These are phyloP conservation scores for Cremastinae sp. DNA, from an alignment of 2,888 invertebrate genomes.

Conservation along the genomic window DNA sequence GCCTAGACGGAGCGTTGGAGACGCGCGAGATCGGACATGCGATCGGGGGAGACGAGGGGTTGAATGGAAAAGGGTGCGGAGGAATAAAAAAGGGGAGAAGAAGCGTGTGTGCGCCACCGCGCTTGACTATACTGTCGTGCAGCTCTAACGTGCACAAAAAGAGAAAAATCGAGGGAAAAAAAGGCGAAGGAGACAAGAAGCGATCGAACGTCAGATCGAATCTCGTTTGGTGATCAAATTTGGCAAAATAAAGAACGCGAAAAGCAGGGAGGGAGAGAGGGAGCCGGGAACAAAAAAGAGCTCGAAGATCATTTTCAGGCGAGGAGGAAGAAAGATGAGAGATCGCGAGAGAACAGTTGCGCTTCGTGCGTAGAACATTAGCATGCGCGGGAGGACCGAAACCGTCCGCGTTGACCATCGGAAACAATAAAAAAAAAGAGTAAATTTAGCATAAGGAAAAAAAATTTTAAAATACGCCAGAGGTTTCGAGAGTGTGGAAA, in stretches of 20 bases:
- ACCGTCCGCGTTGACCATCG: conserved; percentile 59
- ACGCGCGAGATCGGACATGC: conserved; percentile 6
- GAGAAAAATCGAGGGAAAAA: too few species aligned
- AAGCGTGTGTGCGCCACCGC: conserved; percentile 35
- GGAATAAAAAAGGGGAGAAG: conserved; percentile 12
- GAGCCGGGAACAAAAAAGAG: conserved; percentile 22
- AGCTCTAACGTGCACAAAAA: conserved; percentile 17
- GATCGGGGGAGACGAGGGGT: conserved; percentile 2
- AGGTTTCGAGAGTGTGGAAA: conserved; percentile 26
- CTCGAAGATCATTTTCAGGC: conserved; percentile 21
- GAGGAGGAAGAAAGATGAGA: conserved; percentile 53
- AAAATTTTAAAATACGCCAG: conserved; percentile 36
- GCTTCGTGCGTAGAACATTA: conserved; percentile 74
- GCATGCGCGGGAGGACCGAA: conserved; percentile 72
- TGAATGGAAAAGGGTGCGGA: conserved; percentile 47
- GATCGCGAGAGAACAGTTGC: conserved; percentile 77
- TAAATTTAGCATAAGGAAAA: too few species aligned
- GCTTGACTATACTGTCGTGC: conserved; percentile 32
- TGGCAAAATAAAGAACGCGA: conserved; percentile 66
- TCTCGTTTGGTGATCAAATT: conserved; percentile 72
- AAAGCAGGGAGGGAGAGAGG: conserved; percentile 23
- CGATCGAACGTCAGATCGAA: conserved; percentile 77
- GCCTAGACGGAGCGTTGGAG: background rate
- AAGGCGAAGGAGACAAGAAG: conserved; percentile 75
- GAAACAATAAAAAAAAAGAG: too few species aligned